phyloP scores from a whole-genome alignment of 2,888 invertebrate species.

The Maniola hyperantus region DNA sequence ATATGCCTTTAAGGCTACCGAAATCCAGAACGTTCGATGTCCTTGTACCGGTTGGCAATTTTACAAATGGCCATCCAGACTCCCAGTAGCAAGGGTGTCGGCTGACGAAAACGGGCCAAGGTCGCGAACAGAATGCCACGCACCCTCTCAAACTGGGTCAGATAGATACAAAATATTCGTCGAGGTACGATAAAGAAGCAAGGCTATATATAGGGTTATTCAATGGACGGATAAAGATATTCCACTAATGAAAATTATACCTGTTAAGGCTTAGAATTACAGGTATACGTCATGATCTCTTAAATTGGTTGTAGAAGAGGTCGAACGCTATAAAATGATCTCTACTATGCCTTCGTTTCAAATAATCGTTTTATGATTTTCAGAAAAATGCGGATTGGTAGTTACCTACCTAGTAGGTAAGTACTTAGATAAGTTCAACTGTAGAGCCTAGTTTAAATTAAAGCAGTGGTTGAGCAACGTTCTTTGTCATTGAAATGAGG shows the following conservation, averaged over 20 bases:
- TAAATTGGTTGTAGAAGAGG: too few relatives aligned
- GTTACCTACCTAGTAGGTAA: too few relatives aligned
- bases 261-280: too few relatives aligned
- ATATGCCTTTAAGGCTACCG: not conserved
- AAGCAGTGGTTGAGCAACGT: too few relatives aligned
- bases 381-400: too few relatives aligned
- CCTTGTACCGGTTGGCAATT: slow-evolving; percentile 24
- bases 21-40: slow-evolving; percentile 14
- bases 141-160: slow-evolving; percentile 32
- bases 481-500: too few relatives aligned
- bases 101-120: slow-evolving; percentile 32
- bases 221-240: not conserved
- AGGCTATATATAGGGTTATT: not conserved
- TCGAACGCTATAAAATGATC: too few relatives aligned
- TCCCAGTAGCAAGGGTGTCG: slow-evolving; percentile 26
- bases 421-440: too few relatives aligned
- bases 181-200: not conserved
- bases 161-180: slow-evolving; percentile 12
- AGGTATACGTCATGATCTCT: too few relatives aligned
- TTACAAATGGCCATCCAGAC: slow-evolving; percentile 17
- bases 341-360: too few relatives aligned
- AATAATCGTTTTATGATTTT: too few relatives aligned
- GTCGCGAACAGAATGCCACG: slow-evolving; percentile 27
- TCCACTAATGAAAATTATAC: not conserved
- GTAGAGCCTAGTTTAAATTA: too few relatives aligned